Percentiles rank a stretch among this genome's conserved stretches.
Evolutionary conservation across 2,888 invertebrate genomes (phyloP).

Genomic region (Deroplatys truncata): DNA sequence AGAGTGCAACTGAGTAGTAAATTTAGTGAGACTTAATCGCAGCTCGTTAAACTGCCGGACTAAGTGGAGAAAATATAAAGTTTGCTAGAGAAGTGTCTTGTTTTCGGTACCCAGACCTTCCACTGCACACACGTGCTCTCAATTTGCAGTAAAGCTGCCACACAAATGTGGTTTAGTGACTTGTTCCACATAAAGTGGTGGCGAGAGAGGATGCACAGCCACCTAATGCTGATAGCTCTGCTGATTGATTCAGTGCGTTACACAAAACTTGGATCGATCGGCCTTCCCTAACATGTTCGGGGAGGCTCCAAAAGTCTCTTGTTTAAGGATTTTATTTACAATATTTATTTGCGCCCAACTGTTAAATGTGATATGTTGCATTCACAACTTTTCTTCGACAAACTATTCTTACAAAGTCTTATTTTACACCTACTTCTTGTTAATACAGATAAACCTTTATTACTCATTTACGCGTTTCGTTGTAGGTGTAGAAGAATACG

Average conservation of each 20-base stretch:
- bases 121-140: neutral
- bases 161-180: neutral
- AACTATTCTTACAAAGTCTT: too few relatives aligned
- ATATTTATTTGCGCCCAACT: too few relatives aligned
- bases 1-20: neutral
- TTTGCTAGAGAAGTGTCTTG: neutral
- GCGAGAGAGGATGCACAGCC: neutral
- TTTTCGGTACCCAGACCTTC: neutral
- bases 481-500: too few relatives aligned
- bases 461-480: too few relatives aligned
- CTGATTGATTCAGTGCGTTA: neutral
- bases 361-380: too few relatives aligned
- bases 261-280: too few relatives aligned
- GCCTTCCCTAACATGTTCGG: too few relatives aligned
- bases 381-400: too few relatives aligned
- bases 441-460: too few relatives aligned
- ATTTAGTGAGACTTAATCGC: neutral
- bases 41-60: neutral
- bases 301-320: too few relatives aligned
- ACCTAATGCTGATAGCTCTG: neutral
- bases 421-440: too few relatives aligned
- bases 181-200: neutral
- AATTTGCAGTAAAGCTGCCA: constrained; percentile 1
- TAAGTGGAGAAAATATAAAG: neutral
- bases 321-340: too few relatives aligned